Conservation (phyloP, 1,140 invertebrate species). For the Magallana ariakensis region DNA sequence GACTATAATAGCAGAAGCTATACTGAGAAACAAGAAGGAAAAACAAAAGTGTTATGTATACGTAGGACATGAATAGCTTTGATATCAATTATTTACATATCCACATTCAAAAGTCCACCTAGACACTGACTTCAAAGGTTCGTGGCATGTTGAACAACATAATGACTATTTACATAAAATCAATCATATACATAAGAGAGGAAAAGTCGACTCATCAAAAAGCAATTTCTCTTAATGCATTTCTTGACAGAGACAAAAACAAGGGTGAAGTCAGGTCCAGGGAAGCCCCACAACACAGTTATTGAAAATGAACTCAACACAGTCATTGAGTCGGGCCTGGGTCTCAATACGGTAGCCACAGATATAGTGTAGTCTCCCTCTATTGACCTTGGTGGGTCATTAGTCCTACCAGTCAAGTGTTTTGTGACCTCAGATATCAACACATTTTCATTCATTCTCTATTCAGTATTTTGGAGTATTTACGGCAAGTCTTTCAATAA, state of each 20-base stretch:
- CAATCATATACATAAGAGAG: conserved; percentile 4
- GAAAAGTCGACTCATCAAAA: neutral
- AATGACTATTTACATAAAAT: conserved; percentile 29
- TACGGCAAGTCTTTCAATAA: no score
- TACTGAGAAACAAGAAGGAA: no score
- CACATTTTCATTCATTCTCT: no score
- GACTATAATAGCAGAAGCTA: no score
- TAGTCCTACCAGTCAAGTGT: no score
- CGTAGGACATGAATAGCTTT: neutral
- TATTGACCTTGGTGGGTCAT: no score
- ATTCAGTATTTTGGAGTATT: no score
- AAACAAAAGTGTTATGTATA: neutral
- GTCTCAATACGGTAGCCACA: no score
- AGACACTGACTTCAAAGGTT: neutral
- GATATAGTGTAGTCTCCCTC: no score
- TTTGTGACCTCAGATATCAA: no score
- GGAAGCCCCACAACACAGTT: neutral
- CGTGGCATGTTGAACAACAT: neutral
- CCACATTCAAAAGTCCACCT: neutral
- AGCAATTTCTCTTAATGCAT: conserved; percentile 16
- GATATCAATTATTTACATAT: neutral
- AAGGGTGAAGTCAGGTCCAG: neutral
- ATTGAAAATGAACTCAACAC: neutral
- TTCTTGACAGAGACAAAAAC: conserved; percentile 23
- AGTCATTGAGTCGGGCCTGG: no score